Conservation (phyloP, 1,140 invertebrate species). For the Stegodyphus mimosarum region DNA sequence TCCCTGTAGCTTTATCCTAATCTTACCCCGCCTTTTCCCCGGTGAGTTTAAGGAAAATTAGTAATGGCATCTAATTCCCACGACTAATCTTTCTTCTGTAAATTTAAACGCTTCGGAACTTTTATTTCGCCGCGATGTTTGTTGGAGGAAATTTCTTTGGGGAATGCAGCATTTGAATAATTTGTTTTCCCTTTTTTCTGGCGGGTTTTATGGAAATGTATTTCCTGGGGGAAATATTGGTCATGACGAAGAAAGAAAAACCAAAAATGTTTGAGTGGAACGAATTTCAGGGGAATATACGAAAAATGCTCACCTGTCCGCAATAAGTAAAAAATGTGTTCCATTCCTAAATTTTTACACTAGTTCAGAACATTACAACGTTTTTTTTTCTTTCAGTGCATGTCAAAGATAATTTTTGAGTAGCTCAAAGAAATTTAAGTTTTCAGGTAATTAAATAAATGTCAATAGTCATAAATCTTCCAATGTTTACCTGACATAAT, state of each 20-base stretch:
- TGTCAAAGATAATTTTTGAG: too few species aligned
- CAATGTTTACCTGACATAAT: too few species aligned
- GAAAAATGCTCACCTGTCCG: neutral
- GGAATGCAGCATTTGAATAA: constrained; percentile 46
- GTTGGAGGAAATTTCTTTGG: constrained; percentile 40
- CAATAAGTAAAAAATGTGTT: too few species aligned
- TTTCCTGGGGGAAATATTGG: constrained; percentile 54
- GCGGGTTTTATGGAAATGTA: constrained; percentile 51
- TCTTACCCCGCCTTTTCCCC: constrained; percentile 39
- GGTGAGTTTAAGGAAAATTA: constrained; percentile 45
- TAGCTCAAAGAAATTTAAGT: too few species aligned
- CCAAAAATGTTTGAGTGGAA: neutral
- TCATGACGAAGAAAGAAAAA: constrained; percentile 43
- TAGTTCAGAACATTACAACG: too few species aligned
- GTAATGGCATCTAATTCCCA: constrained; percentile 57
- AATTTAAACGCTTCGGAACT: constrained; percentile 53
- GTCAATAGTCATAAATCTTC: too few species aligned
- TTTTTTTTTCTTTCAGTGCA: too few species aligned
- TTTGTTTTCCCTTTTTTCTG: constrained; percentile 49
- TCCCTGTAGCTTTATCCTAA: constrained; percentile 32
- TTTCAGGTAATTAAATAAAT: too few species aligned
- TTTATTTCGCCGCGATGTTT: constrained; percentile 44
- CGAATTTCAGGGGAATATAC: neutral
- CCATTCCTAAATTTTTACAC: too few species aligned
- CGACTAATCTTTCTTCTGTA: constrained; percentile 58